Conservation (phyloP, 2,888 invertebrate species). For the Campoplex capitator region DNA sequence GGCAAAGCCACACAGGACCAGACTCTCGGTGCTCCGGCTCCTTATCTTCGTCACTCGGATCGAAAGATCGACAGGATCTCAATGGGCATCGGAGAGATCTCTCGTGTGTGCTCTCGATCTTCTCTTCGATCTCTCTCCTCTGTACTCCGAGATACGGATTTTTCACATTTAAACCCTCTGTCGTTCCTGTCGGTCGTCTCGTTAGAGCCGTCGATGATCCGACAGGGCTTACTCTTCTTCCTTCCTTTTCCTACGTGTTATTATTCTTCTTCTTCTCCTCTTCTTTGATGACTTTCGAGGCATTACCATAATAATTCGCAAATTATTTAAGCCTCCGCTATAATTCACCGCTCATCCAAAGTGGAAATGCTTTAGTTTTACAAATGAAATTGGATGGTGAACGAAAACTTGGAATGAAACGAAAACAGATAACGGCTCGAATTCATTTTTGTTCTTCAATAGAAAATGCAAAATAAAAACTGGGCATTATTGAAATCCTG, state of each 20-base stretch:
- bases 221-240: slow-evolving; percentile 45
- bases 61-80: slow-evolving; percentile 71
- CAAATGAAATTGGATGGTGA: not conserved
- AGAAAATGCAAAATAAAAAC: not conserved
- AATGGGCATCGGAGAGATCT: slow-evolving; percentile 59
- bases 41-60: slow-evolving; percentile 72
- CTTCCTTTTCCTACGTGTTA: slow-evolving; percentile 35
- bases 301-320: slow-evolving; percentile 39
- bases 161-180: slow-evolving; percentile 40
- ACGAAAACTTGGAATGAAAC: not conserved
- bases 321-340: slow-evolving; percentile 26
- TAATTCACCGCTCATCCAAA: not conserved
- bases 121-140: slow-evolving; percentile 50
- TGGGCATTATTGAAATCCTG: not conserved
- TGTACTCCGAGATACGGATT: slow-evolving; percentile 36
- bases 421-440: not conserved
- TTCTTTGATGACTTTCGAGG: slow-evolving; percentile 15
- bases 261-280: slow-evolving; percentile 13
- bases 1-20: slow-evolving; percentile 33
- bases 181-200: slow-evolving; percentile 54
- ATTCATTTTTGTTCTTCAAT: not conserved
- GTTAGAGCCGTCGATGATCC: slow-evolving; percentile 66
- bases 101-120: slow-evolving; percentile 63
- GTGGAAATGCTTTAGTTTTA: not conserved
- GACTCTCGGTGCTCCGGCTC: slow-evolving; percentile 51